A percentile compares a stretch with the other conserved stretches of the same genome.
Evolutionary conservation across 2,797 vertebrate species (phyloP).

Genomic region (Chaenodraco wilsoni): DNA sequence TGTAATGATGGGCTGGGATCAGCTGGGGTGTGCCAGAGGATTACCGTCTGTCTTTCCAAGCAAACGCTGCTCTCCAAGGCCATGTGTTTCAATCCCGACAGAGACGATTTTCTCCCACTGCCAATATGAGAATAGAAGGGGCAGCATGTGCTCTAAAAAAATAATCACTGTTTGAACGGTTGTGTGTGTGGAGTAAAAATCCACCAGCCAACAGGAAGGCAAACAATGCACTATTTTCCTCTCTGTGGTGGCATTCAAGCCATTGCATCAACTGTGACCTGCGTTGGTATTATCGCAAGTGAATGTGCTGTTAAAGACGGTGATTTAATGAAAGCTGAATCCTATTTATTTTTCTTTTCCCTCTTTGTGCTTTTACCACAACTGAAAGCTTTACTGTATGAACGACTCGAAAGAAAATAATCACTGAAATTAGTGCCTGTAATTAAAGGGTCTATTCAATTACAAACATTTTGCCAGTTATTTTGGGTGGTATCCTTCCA

Average conservation of each 20-base stretch:
- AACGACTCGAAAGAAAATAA: not conserved
- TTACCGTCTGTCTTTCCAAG: constrained; percentile 70
- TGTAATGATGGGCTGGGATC: constrained; percentile 74
- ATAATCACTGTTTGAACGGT: constrained; percentile 24
- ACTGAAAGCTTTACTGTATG: not conserved
- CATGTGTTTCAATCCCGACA: constrained; percentile 65
- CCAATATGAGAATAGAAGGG: constrained; percentile 53
- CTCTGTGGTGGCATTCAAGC: constrained; percentile 2
- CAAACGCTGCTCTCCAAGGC: constrained; percentile 54
- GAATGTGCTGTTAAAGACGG: not conserved
- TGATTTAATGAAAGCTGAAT: constrained; percentile 17
- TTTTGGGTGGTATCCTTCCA: not conserved
- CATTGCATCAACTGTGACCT: constrained; percentile 18
- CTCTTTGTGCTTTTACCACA: not conserved
- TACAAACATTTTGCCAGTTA: not conserved
- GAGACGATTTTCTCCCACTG: constrained; percentile 64
- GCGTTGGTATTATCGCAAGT: constrained; percentile 7
- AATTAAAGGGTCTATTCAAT: constrained; percentile 10
- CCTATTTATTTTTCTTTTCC: not conserved
- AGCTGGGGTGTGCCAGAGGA: constrained; percentile 76
- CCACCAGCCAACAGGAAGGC: constrained; percentile 31
- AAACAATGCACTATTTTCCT: constrained; percentile 31
- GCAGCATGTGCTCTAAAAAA: constrained; percentile 41
- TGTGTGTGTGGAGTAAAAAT: constrained; percentile 21
- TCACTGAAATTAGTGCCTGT: not conserved